Evolutionary conservation across 2,113 vertebrate genomes (phyloP).

Genomic region (Melanocharis versteri): DNA sequence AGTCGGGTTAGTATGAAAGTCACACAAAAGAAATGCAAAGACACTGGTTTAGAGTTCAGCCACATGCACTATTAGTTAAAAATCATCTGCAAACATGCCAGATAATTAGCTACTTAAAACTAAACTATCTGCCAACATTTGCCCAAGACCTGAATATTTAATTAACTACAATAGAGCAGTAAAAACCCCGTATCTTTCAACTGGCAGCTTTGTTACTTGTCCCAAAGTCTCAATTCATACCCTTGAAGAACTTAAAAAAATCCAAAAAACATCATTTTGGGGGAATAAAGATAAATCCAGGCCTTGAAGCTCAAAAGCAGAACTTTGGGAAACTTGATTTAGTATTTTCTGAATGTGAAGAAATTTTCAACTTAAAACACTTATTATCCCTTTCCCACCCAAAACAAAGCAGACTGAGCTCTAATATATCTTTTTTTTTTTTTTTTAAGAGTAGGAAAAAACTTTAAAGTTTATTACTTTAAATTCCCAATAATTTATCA

Average conservation of each 20-base stretch:
- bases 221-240: neutral
- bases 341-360: neutral
- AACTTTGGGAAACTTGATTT: neutral
- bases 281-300: neutral
- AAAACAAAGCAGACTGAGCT: neutral
- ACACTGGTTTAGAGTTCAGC: constrained; percentile 60
- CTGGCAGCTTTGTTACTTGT: neutral
- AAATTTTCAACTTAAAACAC: neutral
- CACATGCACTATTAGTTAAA: constrained; percentile 69
- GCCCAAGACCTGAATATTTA: neutral
- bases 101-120: neutral
- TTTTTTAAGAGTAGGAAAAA: neutral
- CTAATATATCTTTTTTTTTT: neutral
- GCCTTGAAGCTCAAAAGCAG: neutral
- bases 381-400: neutral
- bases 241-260: neutral
- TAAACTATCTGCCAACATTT: neutral
- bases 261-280: neutral
- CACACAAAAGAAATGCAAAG: constrained; percentile 73
- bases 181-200: neutral
- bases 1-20: constrained; percentile 67
- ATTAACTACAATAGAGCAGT: neutral
- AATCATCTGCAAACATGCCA: constrained; percentile 44
- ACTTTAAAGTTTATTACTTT: neutral
- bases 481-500: neutral